Conservation (phyloP, 2,888 invertebrate genomes). For the Neuroscelio doddi region DNA sequence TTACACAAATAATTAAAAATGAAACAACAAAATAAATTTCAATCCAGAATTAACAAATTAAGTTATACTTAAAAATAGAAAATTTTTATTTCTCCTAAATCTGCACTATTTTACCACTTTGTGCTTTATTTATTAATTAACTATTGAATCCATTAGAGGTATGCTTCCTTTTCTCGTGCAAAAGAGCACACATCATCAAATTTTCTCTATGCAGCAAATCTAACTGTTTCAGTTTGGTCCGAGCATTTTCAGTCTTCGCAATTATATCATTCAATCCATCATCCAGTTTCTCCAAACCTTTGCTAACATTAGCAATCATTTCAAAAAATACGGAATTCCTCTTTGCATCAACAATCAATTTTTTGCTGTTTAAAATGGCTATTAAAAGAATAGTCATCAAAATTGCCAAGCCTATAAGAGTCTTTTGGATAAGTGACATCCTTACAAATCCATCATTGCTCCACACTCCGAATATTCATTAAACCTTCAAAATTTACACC, state of each 20-base stretch:
- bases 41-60: too few species aligned
- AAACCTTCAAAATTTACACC: not conserved
- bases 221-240: slow-evolving; percentile 48
- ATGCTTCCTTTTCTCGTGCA: slow-evolving; percentile 43
- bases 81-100: not conserved
- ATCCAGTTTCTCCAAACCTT: slow-evolving; percentile 55
- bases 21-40: too few species aligned
- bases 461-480: too few species aligned
- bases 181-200: slow-evolving; percentile 50
- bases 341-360: slow-evolving; percentile 44
- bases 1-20: too few species aligned
- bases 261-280: slow-evolving; percentile 54
- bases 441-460: slow-evolving; percentile 9
- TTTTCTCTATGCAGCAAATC: slow-evolving; percentile 53
- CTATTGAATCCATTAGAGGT: not conserved
- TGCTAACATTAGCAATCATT: slow-evolving; percentile 59
- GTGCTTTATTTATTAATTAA: not conserved
- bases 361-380: slow-evolving; percentile 46
- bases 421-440: slow-evolving; percentile 47
- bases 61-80: too few species aligned
- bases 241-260: slow-evolving; percentile 50
- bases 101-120: not conserved
- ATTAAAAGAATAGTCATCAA: slow-evolving; percentile 45
- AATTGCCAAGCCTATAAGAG: slow-evolving; percentile 47
- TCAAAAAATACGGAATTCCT: slow-evolving; percentile 48